Evolutionary conservation across 2,797 vertebrate species (phyloP).

Genomic region (Chaunax sp.): DNA sequence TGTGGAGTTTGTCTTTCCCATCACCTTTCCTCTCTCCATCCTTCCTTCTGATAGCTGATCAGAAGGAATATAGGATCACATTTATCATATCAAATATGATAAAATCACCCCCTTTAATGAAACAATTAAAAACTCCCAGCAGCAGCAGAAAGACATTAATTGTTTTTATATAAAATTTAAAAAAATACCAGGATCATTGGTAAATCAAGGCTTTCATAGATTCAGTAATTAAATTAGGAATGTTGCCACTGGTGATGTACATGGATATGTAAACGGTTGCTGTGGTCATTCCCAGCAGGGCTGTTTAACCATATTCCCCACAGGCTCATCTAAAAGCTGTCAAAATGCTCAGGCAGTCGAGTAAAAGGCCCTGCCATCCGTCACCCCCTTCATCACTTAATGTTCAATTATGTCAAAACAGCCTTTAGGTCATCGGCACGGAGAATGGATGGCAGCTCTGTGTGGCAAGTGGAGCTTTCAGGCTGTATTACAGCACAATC

Average conservation of each 20-base stretch:
- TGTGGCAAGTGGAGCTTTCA: conserved; percentile 70
- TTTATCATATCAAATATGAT: background rate
- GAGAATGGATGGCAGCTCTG: conserved; percentile 69
- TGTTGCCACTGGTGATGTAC: conserved; percentile 12
- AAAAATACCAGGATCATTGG: conserved; percentile 16
- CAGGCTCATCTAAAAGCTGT: conserved; percentile 65
- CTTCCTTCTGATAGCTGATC: conserved; percentile 10
- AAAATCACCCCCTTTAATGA: too few species aligned
- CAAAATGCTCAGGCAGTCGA: conserved; percentile 62
- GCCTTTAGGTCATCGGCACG: conserved; percentile 68
- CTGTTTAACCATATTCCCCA: conserved; percentile 41
- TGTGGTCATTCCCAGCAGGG: conserved; percentile 40
- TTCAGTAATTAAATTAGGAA: conserved; percentile 44
- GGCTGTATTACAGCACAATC: conserved; percentile 63
- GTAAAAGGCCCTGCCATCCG: conserved; percentile 71
- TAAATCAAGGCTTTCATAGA: conserved; percentile 28
- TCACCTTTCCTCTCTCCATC: background rate
- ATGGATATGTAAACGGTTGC: conserved; percentile 22
- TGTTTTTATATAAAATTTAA: conserved; percentile 5
- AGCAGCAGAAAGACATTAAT: background rate
- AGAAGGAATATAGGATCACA: background rate
- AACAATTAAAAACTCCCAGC: background rate
- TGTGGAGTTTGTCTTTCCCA: conserved; percentile 3
- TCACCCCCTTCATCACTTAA: conserved; percentile 76
- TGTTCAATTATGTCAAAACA: conserved; percentile 81